Evolutionary conservation across 2,113 vertebrate species (phyloP), one percentile per base, ranked within the genome.

Genomic region (Melanerpes formicivorus): DNA sequence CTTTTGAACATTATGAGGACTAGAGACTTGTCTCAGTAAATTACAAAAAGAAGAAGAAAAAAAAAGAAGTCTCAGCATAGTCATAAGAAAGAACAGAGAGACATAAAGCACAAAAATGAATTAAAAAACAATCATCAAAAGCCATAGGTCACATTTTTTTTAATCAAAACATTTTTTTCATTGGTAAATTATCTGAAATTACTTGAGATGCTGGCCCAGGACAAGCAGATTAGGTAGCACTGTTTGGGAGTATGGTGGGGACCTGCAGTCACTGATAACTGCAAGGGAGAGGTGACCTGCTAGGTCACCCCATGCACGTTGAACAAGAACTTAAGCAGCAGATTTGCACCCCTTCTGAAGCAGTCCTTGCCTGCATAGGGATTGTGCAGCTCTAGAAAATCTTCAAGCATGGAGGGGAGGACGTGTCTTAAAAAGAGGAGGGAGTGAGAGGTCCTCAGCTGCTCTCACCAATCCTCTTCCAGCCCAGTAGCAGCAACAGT

Each of bases 1-100:
- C 80, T 56, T 64, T 91, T 80, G 85, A 95, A 90, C 54, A 4
- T 91, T 88, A 91, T 93, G 84, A 90, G 85, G 66, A 71, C 44
- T 21, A 75, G 84, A 76, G 63, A 65, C 90, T 75, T 91, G 74
- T 78, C 25, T 3, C 69, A 62, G 56, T 52, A 10, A 4, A 0
- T 50, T 86, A 46, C 54, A 63, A 75, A 84, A 59, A 81, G 40
- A 40, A 40, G 10, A 40, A 40, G 37, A 11, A 40, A 40, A 37
- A 40, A 40, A 40, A 40, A 40, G 11, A 40, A 86, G 40, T 59
- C 85, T n/a, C 40, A 27, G 46, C 22, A 25, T 2, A 46, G 3
- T 55, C 70, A 79, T 7, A 3, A 81, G 55, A 79, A 91, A 52
- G 58, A 80, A 34, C 0, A 0, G 37, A 64, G 18, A 32, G 19